A percentile compares a stretch with the other conserved stretches of the same genome.
Evolutionary conservation across 2,113 vertebrate species (phyloP).

Genomic region (Tympanuchus pallidicinctus): DNA sequence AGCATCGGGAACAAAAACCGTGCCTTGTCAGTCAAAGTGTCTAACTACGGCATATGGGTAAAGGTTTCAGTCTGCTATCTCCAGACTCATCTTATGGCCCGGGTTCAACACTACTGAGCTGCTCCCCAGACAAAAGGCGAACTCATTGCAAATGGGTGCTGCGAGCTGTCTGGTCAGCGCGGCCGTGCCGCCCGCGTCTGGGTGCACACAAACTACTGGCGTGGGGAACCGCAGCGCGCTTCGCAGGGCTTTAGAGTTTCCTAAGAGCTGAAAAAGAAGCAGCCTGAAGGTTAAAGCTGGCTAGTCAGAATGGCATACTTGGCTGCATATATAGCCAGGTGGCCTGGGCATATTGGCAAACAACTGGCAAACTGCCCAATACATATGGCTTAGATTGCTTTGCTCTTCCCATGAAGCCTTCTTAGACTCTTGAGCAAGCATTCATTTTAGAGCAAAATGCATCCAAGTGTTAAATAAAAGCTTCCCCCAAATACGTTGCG

Average conservation of each 20-base stretch:
- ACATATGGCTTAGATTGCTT: slow-evolving; percentile 91
- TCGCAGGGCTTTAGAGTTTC: slow-evolving; percentile 83
- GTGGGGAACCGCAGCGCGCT: slow-evolving; percentile 74
- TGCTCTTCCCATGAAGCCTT: slow-evolving; percentile 86
- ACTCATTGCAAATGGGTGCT: slow-evolving; percentile 82
- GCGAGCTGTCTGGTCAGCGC: slow-evolving; percentile 82
- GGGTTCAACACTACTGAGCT: slow-evolving; percentile 78
- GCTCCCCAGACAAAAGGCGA: slow-evolving; percentile 80
- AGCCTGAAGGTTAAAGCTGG: slow-evolving; percentile 87
- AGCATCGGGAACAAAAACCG: slow-evolving; percentile 71
- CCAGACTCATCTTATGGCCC: slow-evolving; percentile 81
- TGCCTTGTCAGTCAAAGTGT: slow-evolving; percentile 78
- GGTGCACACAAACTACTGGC: slow-evolving; percentile 84
- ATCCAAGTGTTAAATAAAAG: slow-evolving; percentile 81
- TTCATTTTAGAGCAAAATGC: slow-evolving; percentile 79
- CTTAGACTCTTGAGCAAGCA: slow-evolving; percentile 84
- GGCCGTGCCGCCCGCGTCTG: slow-evolving; percentile 78
- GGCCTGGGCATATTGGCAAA: slow-evolving; percentile 93
- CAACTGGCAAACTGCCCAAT: slow-evolving; percentile 91
- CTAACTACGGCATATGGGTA: slow-evolving; percentile 81
- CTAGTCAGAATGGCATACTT: slow-evolving; percentile 89
- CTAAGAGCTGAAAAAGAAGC: slow-evolving; percentile 84
- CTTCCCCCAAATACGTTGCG: slow-evolving; percentile 65
- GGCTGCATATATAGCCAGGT: slow-evolving; percentile 90
- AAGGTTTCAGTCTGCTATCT: slow-evolving; percentile 83